A percentile compares a stretch with the other conserved stretches of the same genome.
These are phyloP conservation scores for Drosophila suzukii DNA, from an alignment of 1,140 invertebrate genomes.

Conservation along the genomic window DNA sequence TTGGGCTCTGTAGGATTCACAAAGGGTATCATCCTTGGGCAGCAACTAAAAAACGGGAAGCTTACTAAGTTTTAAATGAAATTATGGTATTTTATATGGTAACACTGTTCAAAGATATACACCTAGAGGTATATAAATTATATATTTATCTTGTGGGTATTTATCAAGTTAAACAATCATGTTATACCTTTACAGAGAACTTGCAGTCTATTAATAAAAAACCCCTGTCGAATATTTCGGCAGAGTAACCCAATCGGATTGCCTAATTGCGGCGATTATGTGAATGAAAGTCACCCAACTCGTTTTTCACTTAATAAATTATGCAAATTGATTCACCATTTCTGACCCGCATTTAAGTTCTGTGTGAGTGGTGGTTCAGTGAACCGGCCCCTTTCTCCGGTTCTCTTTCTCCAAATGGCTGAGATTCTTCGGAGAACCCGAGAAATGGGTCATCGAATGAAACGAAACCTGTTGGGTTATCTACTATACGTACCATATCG, in stretches of 20 bases:
- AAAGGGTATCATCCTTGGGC: not conserved
- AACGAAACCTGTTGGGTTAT: conserved; percentile 41
- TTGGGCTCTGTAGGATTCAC: conserved; percentile 6
- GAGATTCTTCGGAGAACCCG: conserved; percentile 9
- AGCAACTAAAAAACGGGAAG: too few species aligned
- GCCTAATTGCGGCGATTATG: conserved; percentile 60
- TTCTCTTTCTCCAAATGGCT: not conserved
- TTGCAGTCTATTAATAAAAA: too few species aligned
- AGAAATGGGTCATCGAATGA: conserved; percentile 66
- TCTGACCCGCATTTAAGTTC: conserved; percentile 64
- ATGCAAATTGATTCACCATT: conserved; percentile 64
- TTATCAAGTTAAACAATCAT: too few species aligned
- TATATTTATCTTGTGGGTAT: too few species aligned
- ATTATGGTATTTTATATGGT: too few species aligned
- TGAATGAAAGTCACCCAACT: conserved; percentile 26
- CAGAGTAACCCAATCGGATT: conserved; percentile 32
- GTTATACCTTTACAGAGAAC: too few species aligned
- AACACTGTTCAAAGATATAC: too few species aligned
- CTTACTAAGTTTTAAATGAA: too few species aligned
- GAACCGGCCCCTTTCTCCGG: conserved; percentile 44
- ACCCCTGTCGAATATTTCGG: not conserved
- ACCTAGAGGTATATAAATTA: too few species aligned
- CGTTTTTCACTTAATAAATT: conserved; percentile 60
- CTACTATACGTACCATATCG: not conserved
- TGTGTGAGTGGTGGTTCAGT: conserved; percentile 57